phyloP scores from a whole-genome alignment of 2,797 vertebrate genomes.

The Scomberomorus guttatus region DNA sequence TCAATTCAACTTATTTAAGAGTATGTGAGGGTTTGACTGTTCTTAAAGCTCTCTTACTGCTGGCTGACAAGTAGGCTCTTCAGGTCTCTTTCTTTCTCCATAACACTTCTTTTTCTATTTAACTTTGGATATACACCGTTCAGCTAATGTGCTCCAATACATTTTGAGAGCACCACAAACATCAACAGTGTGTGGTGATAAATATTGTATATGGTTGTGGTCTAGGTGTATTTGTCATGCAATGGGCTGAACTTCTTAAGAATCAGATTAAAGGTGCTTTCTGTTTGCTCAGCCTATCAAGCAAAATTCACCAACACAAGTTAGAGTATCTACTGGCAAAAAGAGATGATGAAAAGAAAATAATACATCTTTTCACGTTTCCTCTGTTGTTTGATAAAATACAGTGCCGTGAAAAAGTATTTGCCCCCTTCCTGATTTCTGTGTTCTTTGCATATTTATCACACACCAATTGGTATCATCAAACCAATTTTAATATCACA shows the following conservation, averaged over 20 bases:
- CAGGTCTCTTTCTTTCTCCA: neutral
- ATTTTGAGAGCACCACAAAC: neutral
- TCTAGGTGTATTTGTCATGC: neutral
- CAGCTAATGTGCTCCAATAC: neutral
- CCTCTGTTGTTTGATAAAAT: neutral
- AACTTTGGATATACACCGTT: neutral
- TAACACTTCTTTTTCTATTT: neutral
- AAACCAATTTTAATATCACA: too few species aligned
- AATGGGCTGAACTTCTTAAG: neutral
- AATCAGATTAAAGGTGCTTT: neutral
- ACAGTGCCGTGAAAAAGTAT: too few species aligned
- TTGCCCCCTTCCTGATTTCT: too few species aligned
- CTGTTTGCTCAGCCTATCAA: neutral
- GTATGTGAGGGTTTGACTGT: too few species aligned
- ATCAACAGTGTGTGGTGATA: neutral
- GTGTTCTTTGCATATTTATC: too few species aligned
- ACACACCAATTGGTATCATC: too few species aligned
- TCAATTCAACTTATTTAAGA: too few species aligned
- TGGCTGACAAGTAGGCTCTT: neutral
- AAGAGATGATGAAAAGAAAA: neutral
- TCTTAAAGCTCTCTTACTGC: neutral
- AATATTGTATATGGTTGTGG: neutral
- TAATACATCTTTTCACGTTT: neutral
- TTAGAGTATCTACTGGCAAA: neutral
- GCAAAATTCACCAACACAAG: neutral